Evolutionary conservation across 1,140 invertebrate species (phyloP).

Genomic region (Reticulitermes speratus): DNA sequence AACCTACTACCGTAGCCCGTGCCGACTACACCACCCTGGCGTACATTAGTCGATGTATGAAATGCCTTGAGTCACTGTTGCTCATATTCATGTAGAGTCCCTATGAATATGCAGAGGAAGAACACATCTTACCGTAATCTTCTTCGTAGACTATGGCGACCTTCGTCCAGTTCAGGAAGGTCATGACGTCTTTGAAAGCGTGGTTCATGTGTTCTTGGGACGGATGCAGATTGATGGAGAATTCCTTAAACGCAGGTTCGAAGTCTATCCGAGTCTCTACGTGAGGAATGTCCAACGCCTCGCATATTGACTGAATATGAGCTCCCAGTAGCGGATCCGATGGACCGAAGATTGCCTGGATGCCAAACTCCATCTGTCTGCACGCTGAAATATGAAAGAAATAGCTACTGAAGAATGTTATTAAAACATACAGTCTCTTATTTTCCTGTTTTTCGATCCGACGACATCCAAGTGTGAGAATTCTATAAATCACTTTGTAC

Average conservation of each 20-base stretch:
- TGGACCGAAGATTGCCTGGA: constrained; percentile 87
- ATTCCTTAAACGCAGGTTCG: constrained; percentile 65
- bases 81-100: too few species aligned
- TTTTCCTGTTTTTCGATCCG: too few species aligned
- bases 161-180: constrained; percentile 88
- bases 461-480: too few species aligned
- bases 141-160: constrained; percentile 93
- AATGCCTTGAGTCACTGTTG: too few species aligned
- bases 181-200: constrained; percentile 84
- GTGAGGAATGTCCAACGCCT: constrained; percentile 85
- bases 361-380: constrained; percentile 78
- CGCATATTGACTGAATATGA: constrained; percentile 87
- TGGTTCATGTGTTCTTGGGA: constrained; percentile 77
- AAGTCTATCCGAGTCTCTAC: constrained; percentile 73
- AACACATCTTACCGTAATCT: constrained; percentile 66
- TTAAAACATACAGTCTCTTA: not conserved
- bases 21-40: too few species aligned
- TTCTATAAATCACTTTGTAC: too few species aligned
- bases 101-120: too few species aligned
- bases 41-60: too few species aligned
- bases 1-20: too few species aligned
- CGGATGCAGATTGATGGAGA: constrained; percentile 89
- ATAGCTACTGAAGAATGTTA: constrained; percentile 8
- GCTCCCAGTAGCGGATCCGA: constrained; percentile 76
- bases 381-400: constrained; percentile 67